Base-by-base conservation (phyloP, 2,888 invertebrate species). In the Aporophyla nigra region DNA sequence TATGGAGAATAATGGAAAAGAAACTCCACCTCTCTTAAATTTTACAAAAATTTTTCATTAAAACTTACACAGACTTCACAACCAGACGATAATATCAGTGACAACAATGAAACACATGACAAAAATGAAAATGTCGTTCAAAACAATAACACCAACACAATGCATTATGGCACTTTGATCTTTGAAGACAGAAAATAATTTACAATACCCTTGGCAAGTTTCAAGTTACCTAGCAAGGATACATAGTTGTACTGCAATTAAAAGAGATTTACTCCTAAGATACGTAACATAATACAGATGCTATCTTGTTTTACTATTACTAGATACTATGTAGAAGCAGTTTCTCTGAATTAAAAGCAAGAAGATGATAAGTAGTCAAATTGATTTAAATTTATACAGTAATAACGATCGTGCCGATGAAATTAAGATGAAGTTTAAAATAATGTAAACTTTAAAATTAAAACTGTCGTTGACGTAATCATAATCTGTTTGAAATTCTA, bases 41-140 rank as follows among this genome's bases (percentile, higher is more conserved):
- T n/a, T n/a, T n/a, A n/a, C n/a, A n/a, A n/a, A 71, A 54, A 61
- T 33, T 16, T 21, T 6, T 78, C 65, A 71, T 70, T 78, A 71
- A 65, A 81, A 67, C 59, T 24, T 24, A 53, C 61, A 21, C 24
- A 24, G 58, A 33, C 68, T 80, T 87, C 75, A 78, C 80, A 78
- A 63, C 53, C n/a, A 61, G 40, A 61, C 62, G 86, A 67, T 85
- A 83, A 87, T 84, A 63, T n/a, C 24, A 62, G 67, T 74, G 70
- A 62, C 75, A 71, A 78, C 76, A 65, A 73, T 65, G 65, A 71
- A 81, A 82, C 83, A 87, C 75, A 74, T 77, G 79, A 82, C 76
- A 82, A 74, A 80, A 72, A 85, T 59, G 80, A 83, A 82, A 88
- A 76, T 74, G 54, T 27, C 33, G n/a, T 49, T 33, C 67, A 82